Evolutionary conservation across 2,888 invertebrate species (phyloP).

Genomic region (Exephanes ischioxanthus): DNA sequence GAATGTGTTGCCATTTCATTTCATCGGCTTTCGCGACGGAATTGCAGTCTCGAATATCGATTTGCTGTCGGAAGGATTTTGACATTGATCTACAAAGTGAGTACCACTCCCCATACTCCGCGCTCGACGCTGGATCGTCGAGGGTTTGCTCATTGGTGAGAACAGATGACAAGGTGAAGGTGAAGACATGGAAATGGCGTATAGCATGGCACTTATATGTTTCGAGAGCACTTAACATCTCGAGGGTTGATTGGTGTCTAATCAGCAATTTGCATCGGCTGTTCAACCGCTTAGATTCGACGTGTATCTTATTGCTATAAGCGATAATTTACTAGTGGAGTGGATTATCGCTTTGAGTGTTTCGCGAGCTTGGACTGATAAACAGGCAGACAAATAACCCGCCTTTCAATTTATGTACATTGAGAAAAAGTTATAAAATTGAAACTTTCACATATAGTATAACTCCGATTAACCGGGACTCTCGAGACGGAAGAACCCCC

Average conservation of each 20-base stretch:
- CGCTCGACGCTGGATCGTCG: background rate
- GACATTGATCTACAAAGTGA: slow-evolving; percentile 21
- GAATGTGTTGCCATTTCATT: background rate
- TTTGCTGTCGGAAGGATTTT: background rate
- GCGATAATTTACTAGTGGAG: too few species aligned
- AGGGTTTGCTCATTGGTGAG: slow-evolving; percentile 13
- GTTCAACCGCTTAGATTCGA: slow-evolving; percentile 55
- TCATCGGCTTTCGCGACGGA: background rate
- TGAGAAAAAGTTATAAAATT: too few species aligned
- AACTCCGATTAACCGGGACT: too few species aligned
- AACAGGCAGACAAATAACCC: too few species aligned
- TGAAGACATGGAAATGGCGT: slow-evolving; percentile 16
- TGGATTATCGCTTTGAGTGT: too few species aligned
- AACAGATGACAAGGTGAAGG: background rate
- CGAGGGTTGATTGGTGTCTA: slow-evolving; percentile 65
- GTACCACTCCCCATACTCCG: background rate
- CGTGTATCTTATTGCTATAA: background rate
- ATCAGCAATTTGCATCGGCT: slow-evolving; percentile 66
- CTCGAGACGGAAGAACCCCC: too few species aligned
- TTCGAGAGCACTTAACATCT: slow-evolving; percentile 48
- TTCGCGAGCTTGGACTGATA: too few species aligned
- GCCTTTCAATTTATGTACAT: too few species aligned
- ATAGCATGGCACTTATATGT: background rate
- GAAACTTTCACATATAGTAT: too few species aligned
- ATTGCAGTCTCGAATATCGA: background rate